Percentiles rank a stretch among this genome's conserved stretches.
phyloP scores from a whole-genome alignment of 2,888 invertebrate genomes.

The Oegoconia quadripuncta region DNA sequence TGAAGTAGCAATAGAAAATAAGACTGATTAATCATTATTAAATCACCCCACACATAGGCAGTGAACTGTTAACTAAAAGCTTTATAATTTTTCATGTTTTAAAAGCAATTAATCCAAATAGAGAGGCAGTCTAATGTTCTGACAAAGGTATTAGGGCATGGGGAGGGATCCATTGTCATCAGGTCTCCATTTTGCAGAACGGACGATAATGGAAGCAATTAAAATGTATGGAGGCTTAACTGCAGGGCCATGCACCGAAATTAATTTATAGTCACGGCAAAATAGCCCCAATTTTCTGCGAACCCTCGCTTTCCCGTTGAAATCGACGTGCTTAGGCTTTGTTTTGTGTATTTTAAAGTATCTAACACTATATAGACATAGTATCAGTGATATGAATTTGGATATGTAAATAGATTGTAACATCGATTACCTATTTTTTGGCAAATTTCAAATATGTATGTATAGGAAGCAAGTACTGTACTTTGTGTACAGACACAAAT shows the following conservation, averaged over 20 bases:
- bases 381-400: no score
- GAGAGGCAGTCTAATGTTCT: constrained; percentile 19
- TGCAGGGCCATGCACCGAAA: constrained; percentile 72
- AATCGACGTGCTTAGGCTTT: constrained; percentile 50
- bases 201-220: constrained; percentile 76
- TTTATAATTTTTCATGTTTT: not conserved
- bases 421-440: no score
- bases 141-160: constrained; percentile 46
- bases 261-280: constrained; percentile 73
- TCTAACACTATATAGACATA: no score
- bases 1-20: no score
- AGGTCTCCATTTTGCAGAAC: constrained; percentile 64
- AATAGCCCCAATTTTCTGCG: constrained; percentile 56
- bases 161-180: constrained; percentile 57
- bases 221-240: constrained; percentile 78
- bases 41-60: no score
- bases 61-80: not conserved
- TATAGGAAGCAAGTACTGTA: no score
- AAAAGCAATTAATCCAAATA: constrained; percentile 37
- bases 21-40: no score
- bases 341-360: no score
- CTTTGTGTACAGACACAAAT: no score
- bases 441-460: no score
- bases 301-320: constrained; percentile 34
- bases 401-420: no score